Conservation (phyloP, 2,113 vertebrate species). For the Loxodonta africana region DNA sequence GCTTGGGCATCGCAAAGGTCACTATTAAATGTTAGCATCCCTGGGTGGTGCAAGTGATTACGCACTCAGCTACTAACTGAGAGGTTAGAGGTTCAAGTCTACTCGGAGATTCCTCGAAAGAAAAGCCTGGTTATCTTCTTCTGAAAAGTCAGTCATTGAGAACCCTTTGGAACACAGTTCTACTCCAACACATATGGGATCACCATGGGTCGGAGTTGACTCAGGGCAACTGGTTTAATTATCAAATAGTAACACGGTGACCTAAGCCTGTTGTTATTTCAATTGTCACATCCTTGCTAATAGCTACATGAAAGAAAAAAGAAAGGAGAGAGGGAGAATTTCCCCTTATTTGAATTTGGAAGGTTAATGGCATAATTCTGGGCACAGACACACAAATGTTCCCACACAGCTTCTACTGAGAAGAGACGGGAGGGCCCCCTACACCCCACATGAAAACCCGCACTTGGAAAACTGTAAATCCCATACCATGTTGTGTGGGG, state of each 20-base stretch:
- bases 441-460: neutral
- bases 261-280: neutral
- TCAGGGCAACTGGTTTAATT: neutral
- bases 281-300: neutral
- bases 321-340: neutral
- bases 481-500: accelerated
- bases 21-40: neutral
- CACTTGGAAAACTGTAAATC: neutral
- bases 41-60: too few species aligned
- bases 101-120: neutral
- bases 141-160: neutral
- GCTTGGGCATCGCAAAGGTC: neutral
- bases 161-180: neutral
- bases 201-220: neutral
- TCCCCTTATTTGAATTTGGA: neutral
- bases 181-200: neutral
- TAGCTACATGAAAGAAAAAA: neutral
- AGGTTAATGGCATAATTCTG: neutral
- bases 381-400: neutral
- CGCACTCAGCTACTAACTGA: too few species aligned
- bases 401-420: accelerated
- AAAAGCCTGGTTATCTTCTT: neutral
- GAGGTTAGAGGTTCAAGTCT: neutral
- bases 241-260: neutral
- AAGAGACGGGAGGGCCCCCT: neutral